These are phyloP conservation scores for Camponotus fellah DNA, from an alignment of 2,888 invertebrate genomes.

Conservation along the genomic window DNA sequence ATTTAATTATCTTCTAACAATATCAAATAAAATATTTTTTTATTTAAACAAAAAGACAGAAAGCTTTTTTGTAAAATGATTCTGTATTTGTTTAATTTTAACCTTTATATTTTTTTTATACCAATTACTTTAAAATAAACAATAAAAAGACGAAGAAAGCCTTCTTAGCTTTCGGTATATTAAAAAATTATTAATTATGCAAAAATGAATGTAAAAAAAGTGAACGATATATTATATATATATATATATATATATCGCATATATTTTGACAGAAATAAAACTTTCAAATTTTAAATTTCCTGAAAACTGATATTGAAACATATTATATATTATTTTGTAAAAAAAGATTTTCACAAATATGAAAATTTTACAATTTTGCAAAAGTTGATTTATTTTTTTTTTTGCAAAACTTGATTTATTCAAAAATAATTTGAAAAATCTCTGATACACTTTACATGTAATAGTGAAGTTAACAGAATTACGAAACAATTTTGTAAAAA, in stretches of 20 bases:
- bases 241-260: too few relatives aligned
- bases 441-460: background rate
- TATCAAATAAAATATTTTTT: conserved; percentile 1
- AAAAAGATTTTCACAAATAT: background rate
- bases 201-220: background rate
- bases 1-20: background rate
- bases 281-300: too few relatives aligned
- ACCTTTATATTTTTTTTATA: background rate
- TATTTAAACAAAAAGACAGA: background rate
- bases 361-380: background rate
- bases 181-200: background rate
- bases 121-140: conserved; percentile 1
- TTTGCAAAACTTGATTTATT: background rate
- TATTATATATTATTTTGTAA: background rate
- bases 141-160: background rate
- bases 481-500: background rate
- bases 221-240: background rate
- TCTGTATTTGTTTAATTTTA: background rate
- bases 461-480: background rate
- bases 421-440: background rate
- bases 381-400: too few relatives aligned
- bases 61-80: background rate
- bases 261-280: too few relatives aligned
- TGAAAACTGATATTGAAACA: too few relatives aligned
- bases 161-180: background rate